Evolutionary conservation across 1,140 invertebrate species (phyloP).

Genomic region (Bombyx mori): ASM3026992v2 NC_085121.1:4049501-4050000

Average conservation of each 20-base stretch:
- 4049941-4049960: too few relatives aligned
- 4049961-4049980: too few relatives aligned
- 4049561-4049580: background rate
- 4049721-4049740: conserved; percentile 78
- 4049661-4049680: conserved; percentile 89
- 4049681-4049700: conserved; percentile 93
- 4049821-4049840: background rate
- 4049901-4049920: too few relatives aligned
- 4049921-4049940: too few relatives aligned
- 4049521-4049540: background rate
- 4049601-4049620: conserved; percentile 76
- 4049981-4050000: too few relatives aligned
- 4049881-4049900: too few relatives aligned
- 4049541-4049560: background rate
- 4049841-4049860: too few relatives aligned
- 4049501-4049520: conserved; percentile 19
- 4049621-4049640: conserved; percentile 87
- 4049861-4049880: too few relatives aligned
- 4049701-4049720: conserved; percentile 69
- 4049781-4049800: too few relatives aligned
- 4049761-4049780: conserved; percentile 71
- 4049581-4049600: conserved; percentile 37
- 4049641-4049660: conserved; percentile 85
- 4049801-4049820: background rate
- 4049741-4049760: conserved; percentile 84